These are phyloP conservation scores for Drosophila eugracilis DNA, from an alignment of 1,140 invertebrate species.

Conservation along the genomic window DNA sequence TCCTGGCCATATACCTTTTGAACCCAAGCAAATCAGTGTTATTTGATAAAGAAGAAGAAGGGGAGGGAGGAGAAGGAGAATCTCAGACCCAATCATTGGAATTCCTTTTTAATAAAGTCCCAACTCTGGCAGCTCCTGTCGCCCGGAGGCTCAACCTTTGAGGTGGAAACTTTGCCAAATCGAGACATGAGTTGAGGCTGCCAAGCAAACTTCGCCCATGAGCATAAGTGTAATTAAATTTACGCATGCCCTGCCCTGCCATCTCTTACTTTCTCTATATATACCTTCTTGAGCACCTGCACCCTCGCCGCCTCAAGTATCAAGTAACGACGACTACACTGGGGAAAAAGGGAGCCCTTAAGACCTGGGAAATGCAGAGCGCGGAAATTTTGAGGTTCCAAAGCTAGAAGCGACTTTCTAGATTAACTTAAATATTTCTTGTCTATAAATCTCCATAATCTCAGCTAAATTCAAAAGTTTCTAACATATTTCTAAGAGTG, in stretches of 20 bases:
- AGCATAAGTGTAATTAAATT: slow-evolving; percentile 77
- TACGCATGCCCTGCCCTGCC: slow-evolving; percentile 41
- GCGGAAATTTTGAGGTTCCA: too few relatives aligned
- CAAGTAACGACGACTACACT: slow-evolving; percentile 1
- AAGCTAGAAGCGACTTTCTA: too few relatives aligned
- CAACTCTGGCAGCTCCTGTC: background rate
- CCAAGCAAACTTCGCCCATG: slow-evolving; percentile 28
- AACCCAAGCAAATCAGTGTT: background rate
- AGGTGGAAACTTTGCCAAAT: slow-evolving; percentile 17
- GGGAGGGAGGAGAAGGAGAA: too few relatives aligned
- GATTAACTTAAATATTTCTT: too few relatives aligned
- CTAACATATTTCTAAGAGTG: too few relatives aligned
- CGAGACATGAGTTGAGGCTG: slow-evolving; percentile 12
- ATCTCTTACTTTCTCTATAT: too few relatives aligned
- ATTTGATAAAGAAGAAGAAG: background rate
- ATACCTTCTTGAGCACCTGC: slow-evolving; percentile 13
- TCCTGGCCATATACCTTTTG: background rate
- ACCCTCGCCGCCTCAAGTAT: background rate
- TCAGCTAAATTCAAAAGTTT: too few relatives aligned
- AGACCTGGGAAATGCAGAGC: too few relatives aligned
- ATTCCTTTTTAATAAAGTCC: slow-evolving; percentile 16
- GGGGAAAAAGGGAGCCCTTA: background rate
- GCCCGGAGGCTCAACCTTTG: slow-evolving; percentile 1
- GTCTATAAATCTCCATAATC: too few relatives aligned
- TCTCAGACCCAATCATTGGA: slow-evolving; percentile 2